phyloP scores from a whole-genome alignment of 2,888 invertebrate species.

The Sarcophaga subvicina region DNA sequence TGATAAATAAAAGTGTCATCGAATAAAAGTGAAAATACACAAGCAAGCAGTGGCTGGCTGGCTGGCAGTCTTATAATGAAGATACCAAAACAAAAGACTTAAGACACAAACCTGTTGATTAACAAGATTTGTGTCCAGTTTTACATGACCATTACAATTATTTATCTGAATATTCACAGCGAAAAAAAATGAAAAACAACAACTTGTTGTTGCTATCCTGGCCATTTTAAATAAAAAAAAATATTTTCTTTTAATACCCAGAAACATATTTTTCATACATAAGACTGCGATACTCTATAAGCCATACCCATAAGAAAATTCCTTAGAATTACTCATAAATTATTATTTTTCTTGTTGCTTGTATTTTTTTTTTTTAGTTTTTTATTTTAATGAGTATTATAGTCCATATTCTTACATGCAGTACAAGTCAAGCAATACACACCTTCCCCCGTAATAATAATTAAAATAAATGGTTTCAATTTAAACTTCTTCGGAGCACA shows the following conservation, averaged over 20 bases:
- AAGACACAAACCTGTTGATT: conserved; percentile 26
- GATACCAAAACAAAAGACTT: conserved; percentile 46
- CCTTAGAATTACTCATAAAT: background rate
- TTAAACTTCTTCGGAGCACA: conserved; percentile 39
- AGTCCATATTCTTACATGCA: background rate
- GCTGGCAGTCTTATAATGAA: background rate
- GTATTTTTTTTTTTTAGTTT: background rate
- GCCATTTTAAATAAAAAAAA: background rate
- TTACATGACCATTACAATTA: background rate
- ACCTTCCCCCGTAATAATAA: conserved; percentile 53
- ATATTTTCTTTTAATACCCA: too few relatives aligned
- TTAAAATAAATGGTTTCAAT: conserved; percentile 61
- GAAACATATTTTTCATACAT: too few relatives aligned
- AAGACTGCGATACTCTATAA: background rate
- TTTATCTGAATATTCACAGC: background rate
- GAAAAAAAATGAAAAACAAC: background rate
- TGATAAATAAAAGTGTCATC: too few relatives aligned
- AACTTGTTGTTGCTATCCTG: background rate
- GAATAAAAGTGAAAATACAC: too few relatives aligned
- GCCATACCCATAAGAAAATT: background rate
- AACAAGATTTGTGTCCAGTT: background rate
- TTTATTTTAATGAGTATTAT: background rate
- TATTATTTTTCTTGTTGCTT: background rate
- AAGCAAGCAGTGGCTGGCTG: too few relatives aligned
- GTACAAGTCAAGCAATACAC: background rate